These are phyloP conservation scores for Lucifuga dentata DNA, from an alignment of 2,113 vertebrate species.

Conservation along the genomic window DNA sequence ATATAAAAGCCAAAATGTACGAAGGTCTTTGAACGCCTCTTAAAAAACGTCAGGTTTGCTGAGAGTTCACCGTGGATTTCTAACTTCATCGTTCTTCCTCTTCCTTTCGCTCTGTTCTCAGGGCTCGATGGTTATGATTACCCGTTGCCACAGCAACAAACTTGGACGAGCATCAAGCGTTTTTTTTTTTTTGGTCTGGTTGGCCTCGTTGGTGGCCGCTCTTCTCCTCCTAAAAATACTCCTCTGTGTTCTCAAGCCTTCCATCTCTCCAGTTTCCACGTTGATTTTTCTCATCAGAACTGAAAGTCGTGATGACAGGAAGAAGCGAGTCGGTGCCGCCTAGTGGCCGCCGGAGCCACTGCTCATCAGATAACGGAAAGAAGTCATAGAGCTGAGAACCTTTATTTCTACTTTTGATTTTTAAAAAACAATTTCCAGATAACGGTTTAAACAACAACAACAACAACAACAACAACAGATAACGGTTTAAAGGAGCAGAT, in stretches of 20 bases:
- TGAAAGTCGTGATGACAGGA: too few relatives aligned
- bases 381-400: too few relatives aligned
- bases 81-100: constrained; percentile 11
- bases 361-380: too few relatives aligned
- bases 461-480: too few relatives aligned
- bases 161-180: constrained; percentile 38
- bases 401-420: too few relatives aligned
- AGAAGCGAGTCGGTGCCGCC: too few relatives aligned
- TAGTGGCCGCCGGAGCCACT: too few relatives aligned
- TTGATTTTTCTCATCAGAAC: too few relatives aligned
- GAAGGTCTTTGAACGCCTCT: constrained; percentile 28
- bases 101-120: constrained; percentile 25
- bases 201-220: constrained; percentile 5
- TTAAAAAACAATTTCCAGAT: too few relatives aligned
- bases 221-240: constrained; percentile 29
- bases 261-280: background rate
- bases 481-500: too few relatives aligned
- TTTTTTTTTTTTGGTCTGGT: constrained; percentile 50
- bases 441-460: too few relatives aligned
- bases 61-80: constrained; percentile 13
- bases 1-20: constrained; percentile 39
- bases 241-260: constrained; percentile 10
- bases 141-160: constrained; percentile 35
- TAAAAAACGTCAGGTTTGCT: constrained; percentile 37
- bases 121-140: constrained; percentile 8